Base-by-base conservation (phyloP, 2,113 vertebrate species). In the Phyllostomus hastatus region DNA sequence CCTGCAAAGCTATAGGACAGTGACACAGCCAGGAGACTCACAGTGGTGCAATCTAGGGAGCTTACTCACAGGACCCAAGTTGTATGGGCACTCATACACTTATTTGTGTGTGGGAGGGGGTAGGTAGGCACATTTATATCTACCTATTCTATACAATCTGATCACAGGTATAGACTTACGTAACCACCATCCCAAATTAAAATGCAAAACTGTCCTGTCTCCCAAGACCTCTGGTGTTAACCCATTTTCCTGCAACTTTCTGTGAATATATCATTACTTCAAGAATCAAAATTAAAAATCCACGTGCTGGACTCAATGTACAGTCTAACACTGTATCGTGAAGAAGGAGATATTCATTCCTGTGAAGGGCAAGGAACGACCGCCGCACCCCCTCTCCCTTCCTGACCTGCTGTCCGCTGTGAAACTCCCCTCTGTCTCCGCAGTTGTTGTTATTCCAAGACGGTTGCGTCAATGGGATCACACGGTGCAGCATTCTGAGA, bases 361-460 rank as follows among this genome's bases (percentile, higher is more conserved):
- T 64, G 61, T 64, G 31, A 64, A 31, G 61, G 2, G 28, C 61
- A 31, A 64, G 28, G 12, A 31, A 11, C 10, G 10, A 33, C 19
- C 28, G 57, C 16, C 16, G 10, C 1, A 4, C 24, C 4, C 4
- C 10, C 1, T 22, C 31, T 22, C 61, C 43, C 35, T 26, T 67
- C 61, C 19, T 33, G 59, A 50, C 67, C 19, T 15, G 57, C 14
- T 59, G 26, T 50, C 52, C 33, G 38, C 15, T 26, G 14, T 59
- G 12, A 79, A 38, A 79, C 43, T 84, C 41, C 52, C 59, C 31
- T 54, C 81, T 64, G 5, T 66, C 35, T 79, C 50, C 31, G 5
- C 54, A 70, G 43, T 83, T 91, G 81, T 93, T 64, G 33, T 89
- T 66, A 72, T 90, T 90, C 83, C 7, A 54, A 66, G 67, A 87